Evolutionary conservation across 2,797 vertebrate species (phyloP), one percentile per base, ranked within the genome.

Genomic region (Psittacula echo): DNA sequence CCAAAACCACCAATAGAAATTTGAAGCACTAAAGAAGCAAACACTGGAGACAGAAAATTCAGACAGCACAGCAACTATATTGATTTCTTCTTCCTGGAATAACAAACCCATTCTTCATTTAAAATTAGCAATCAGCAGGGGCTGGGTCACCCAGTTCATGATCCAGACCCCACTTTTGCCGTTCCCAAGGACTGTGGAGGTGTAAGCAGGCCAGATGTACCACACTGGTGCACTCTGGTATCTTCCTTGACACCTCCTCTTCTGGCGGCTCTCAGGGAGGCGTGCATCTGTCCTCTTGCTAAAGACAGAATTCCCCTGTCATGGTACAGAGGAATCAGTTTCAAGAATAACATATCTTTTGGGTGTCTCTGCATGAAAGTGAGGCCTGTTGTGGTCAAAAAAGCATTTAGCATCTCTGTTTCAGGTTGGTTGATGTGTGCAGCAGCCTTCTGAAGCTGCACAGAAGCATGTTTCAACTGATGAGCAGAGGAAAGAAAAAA

Each of bases 51-150:
- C 73, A 81, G 70, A 90, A 86, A 91, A 73, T 44, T 42, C 45
- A 81, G 70, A 47, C 0, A 0, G 62, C 47, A 61, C 27, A 73
- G 62, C 42, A 70, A n/a, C 3, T 5, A 10, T 67, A 94, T 95
- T 90, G 90, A 95, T 96, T 93, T 84, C 29, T 60, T 88, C 86
- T 70, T 87, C 72, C 84, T 71, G 61, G 44, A 93, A 83, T 85
- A 71, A 61, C 42, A 92, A 80, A 58, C 32, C 51, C 19, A 27
- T 87, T 84, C 64, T 68, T 93, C 66, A 47, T 45, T 62, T 80
- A 42, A 85, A 88, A 77, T 80, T 13, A 72, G 45, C 11, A 23
- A 62, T 53, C 1, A 1, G 37, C 41, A 34, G 23, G 29, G 23
- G 8, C 76, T 80, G 76, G n/a, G 8, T 68, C 32, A 71, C 29